A percentile compares a stretch with the other conserved stretches of the same genome.
Evolutionary conservation across 2,113 vertebrate species (phyloP).

Genomic region (Prinia subflava): DNA sequence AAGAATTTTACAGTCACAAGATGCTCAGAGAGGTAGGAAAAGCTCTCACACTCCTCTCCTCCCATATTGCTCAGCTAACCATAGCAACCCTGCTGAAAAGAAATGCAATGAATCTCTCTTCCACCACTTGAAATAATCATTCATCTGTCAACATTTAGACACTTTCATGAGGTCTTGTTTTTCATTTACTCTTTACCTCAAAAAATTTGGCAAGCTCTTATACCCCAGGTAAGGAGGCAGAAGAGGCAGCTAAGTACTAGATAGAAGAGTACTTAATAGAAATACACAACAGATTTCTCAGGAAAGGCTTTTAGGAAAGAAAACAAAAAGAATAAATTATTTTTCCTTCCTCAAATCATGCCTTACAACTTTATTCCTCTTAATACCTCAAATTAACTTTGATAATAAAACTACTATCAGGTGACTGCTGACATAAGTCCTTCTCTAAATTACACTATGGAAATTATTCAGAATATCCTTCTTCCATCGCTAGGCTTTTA

Average conservation of each 20-base stretch:
- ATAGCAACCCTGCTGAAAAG: slow-evolving; percentile 50
- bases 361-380: not conserved
- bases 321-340: not conserved
- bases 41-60: slow-evolving; percentile 32
- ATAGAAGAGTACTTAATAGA: not conserved
- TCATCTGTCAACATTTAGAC: not conserved
- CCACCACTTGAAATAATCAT: not conserved
- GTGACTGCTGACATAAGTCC: not conserved
- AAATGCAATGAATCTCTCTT: not conserved
- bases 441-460: not conserved
- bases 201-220: not conserved
- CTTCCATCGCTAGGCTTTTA: not conserved
- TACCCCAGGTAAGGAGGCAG: not conserved
- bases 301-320: not conserved
- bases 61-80: slow-evolving; percentile 21
- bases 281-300: not conserved
- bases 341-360: not conserved
- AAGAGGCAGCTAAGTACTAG: not conserved
- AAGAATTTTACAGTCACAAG: slow-evolving; percentile 47
- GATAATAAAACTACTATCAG: not conserved
- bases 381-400: not conserved
- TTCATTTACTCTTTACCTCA: not conserved
- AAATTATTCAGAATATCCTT: not conserved
- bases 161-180: not conserved
- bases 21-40: slow-evolving; percentile 45